Base-by-base conservation (phyloP, 2,113 vertebrate genomes). In the Montifringilla adamsi region DNA sequence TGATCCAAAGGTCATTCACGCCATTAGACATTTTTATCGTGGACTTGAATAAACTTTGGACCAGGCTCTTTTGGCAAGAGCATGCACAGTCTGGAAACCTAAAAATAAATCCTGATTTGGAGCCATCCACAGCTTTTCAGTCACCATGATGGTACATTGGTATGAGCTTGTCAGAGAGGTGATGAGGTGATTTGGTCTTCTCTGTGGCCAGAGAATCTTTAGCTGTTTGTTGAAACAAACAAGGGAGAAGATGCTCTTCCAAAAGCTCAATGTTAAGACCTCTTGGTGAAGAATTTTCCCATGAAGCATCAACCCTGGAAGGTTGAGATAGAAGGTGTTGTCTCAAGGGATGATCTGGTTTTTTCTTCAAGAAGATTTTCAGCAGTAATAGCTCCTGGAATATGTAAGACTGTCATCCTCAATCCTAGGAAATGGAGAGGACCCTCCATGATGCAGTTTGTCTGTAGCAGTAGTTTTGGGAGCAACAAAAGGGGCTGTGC, bases 31-130 rank as follows among this genome's bases (percentile, higher is more conserved):
- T 95, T 93, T 97, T 96, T 96, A 95, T 96, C 83, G 1, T 88
- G 86, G 93, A 95, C 92, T 96, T 96, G 90, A 94, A 93, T 95
- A 95, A 96, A 94, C 95, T 96, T 96, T 95, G 83, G 96, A 87
- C 89, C 74, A 69, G 89, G 66, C 86, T 90, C 23, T 92, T 95
- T 96, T 97, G 96, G 94, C 96, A 97, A 88, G 66, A 95, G 58
- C 64, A 44, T 39, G 31, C 53, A 56, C 41, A 89, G 77, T 79
- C 94, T 94, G 94, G 68, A 92, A 94, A 76, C n/a, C 88, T 96
- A 95, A 96, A 96, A 97, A 94, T 90, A 96, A 93, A 87, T 84
- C 73, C 87, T 81, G 60, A 92, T 94, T 88, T 93, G 58, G 68
- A 94, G 76, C 88, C 73, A 24, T 93, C 41, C 47, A 84, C 73